Base-by-base conservation (phyloP, 1,140 invertebrate genomes). In the Chelonus insularis region DNA sequence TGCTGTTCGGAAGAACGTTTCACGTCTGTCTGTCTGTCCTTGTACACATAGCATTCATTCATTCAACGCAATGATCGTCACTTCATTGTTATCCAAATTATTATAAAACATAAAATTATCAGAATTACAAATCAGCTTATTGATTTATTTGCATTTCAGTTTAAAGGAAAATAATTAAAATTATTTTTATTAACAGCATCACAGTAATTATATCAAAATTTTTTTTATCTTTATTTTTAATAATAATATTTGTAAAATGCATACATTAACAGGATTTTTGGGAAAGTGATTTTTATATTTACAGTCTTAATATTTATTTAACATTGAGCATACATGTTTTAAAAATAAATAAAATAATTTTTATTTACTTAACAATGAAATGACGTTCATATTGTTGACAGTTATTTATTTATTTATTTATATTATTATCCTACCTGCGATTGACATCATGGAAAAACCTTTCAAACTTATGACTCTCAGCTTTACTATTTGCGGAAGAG, bases 391-490 rank as follows among this genome's bases (percentile, higher is more conserved):
- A 11, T n/a, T 21, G 34, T 55, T 18, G 52, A 39, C 25, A 29
- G 25, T 29, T 29, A 29, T 7, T 29, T 7, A 3, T 4, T 29
- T 29, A 29, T 29, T 29, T n/a, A n/a, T n/a, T n/a, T n/a, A n/a
- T n/a, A n/a, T n/a, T n/a, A n/a, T 29, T 29, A 29, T 29, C 29
- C 21, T 68, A 80, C 78, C 78, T 78, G 63, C 74, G 63, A 68
- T 79, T 81, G 8, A 75, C 62, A 41, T 78, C 69, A 34, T 78
- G 71, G 56, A 77, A 75, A 56, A 77, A 79, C 41, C 67, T 65
- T 9, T 79, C 74, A 55, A 79, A 79, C 9, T 62, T 69, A 7
- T 72, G 67, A 7, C 47, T 70, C 48, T 75, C 68, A 1, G 55
- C 64, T 1, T 41, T 34, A 45, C 34, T 51, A 12, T 67, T 63